Percentiles rank a stretch among this genome's conserved stretches.
Conservation (phyloP, 2,888 invertebrate genomes). For the Osmoderma eremita region DNA sequence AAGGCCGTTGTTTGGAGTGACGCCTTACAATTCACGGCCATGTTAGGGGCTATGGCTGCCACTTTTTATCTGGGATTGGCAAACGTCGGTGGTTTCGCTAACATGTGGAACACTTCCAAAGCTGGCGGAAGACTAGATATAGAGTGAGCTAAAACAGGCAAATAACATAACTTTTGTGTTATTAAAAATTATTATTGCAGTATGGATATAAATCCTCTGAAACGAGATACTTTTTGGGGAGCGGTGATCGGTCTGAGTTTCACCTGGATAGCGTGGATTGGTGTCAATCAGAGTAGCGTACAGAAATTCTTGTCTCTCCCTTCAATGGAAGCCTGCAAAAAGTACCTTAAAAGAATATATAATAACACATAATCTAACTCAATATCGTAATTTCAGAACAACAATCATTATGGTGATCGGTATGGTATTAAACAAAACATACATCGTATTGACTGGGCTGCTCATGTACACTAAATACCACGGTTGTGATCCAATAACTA, state of each 20-base stretch:
- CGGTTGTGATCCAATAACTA: constrained; percentile 71
- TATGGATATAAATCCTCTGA: constrained; percentile 69
- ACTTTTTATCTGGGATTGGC: constrained; percentile 68
- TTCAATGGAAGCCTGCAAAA: constrained; percentile 67
- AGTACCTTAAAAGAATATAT: constrained; percentile 54
- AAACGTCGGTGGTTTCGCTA: constrained; percentile 66
- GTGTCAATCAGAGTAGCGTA: constrained; percentile 69
- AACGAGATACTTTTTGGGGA: constrained; percentile 71
- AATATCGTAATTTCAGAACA: constrained; percentile 37
- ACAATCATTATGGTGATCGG: constrained; percentile 41
- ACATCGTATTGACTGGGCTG: constrained; percentile 53
- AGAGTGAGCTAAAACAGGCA: constrained; percentile 64
- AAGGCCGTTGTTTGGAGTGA: constrained; percentile 75
- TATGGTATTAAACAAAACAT: constrained; percentile 41
- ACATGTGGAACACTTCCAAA: constrained; percentile 67
- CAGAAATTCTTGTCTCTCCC: constrained; percentile 72
- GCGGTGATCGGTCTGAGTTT: constrained; percentile 68
- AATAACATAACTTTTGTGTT: no score
- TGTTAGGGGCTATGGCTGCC: constrained; percentile 65
- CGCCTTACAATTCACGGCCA: constrained; percentile 68
- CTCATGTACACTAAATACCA: constrained; percentile 72
- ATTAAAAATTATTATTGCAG: constrained; percentile 57
- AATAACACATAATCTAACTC: not conserved
- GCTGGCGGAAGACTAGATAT: constrained; percentile 69
- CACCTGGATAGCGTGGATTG: constrained; percentile 68